phyloP scores from a whole-genome alignment of 2,797 vertebrate species.

The Menidia menidia region DNA sequence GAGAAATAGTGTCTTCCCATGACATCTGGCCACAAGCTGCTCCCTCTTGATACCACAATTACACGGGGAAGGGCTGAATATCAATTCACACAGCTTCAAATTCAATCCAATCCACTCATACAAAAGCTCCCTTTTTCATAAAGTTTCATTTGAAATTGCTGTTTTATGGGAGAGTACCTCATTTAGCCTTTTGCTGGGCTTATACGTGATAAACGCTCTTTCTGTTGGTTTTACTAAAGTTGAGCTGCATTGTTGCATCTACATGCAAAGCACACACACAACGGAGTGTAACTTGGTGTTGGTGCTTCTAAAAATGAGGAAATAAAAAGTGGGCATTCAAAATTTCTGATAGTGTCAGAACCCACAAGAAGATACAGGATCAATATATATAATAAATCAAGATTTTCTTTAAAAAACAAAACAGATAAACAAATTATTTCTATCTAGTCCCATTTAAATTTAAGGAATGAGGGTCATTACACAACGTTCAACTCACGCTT shows the following conservation, averaged over 20 bases:
- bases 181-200: slow-evolving; percentile 25
- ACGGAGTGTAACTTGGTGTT: not conserved
- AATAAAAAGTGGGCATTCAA: too few relatives aligned
- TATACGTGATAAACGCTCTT: slow-evolving; percentile 3
- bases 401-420: not conserved
- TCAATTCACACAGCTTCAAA: slow-evolving; percentile 36
- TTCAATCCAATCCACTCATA: slow-evolving; percentile 33
- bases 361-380: not conserved
- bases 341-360: not conserved
- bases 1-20: slow-evolving; percentile 65
- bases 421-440: too few relatives aligned
- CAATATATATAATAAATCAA: not conserved
- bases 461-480: not conserved
- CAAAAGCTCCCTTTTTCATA: slow-evolving; percentile 17
- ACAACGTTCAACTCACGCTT: not conserved
- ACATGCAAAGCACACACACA: not conserved
- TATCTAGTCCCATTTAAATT: too few relatives aligned
- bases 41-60: slow-evolving; percentile 66
- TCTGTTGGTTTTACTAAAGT: slow-evolving; percentile 13
- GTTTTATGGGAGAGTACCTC: slow-evolving; percentile 27
- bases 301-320: not conserved
- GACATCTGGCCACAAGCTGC: slow-evolving; percentile 80
- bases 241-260: slow-evolving; percentile 19
- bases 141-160: slow-evolving; percentile 53
- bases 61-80: slow-evolving; percentile 50